Conservation (phyloP, 2,113 vertebrate species). For the Quiscalus mexicanus region DNA sequence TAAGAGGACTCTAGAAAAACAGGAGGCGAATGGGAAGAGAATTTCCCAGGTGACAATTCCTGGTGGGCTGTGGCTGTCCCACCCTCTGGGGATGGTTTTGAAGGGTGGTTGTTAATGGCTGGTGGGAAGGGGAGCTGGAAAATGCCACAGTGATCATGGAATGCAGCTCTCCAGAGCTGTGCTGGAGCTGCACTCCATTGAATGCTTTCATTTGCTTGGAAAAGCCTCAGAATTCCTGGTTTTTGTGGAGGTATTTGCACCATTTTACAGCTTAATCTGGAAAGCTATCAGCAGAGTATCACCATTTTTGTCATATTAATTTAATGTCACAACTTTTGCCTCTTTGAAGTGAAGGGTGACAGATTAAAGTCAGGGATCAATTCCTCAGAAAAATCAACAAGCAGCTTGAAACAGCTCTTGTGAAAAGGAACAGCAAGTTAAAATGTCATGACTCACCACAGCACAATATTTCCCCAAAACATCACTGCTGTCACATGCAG, state of each 20-base stretch:
- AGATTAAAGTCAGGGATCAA: neutral
- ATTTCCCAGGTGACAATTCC: neutral
- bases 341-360: neutral
- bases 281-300: neutral
- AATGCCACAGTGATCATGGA: neutral
- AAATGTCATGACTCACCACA: neutral
- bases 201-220: neutral
- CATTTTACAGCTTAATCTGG: neutral
- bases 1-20: neutral
- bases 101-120: neutral
- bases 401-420: neutral
- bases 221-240: neutral
- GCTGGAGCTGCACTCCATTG: neutral
- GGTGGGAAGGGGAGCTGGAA: neutral
- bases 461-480: neutral
- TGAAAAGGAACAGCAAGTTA: neutral
- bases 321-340: neutral
- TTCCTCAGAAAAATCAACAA: neutral
- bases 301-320: neutral
- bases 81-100: neutral
- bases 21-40: neutral
- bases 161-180: neutral
- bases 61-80: neutral
- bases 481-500: neutral
- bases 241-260: neutral